Evolutionary conservation across 2,113 vertebrate species (phyloP).

Genomic region (Quiscalus mexicanus): DNA sequence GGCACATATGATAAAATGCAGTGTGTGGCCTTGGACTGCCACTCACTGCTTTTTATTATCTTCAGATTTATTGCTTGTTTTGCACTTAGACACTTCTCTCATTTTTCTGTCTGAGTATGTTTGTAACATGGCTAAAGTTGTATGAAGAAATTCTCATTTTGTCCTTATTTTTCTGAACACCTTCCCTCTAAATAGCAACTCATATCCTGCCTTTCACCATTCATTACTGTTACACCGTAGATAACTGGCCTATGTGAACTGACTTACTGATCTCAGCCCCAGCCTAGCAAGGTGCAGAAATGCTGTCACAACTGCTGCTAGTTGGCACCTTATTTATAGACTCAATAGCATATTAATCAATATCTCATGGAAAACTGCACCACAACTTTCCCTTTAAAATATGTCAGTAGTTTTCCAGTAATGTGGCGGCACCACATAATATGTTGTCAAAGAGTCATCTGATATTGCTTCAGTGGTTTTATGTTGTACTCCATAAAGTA

Average conservation of each 20-base stretch:
- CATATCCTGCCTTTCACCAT: conserved; percentile 59
- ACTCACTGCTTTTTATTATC: conserved; percentile 44
- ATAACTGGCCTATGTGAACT: conserved; percentile 49
- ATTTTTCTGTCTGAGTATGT: conserved; percentile 54
- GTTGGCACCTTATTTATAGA: conserved; percentile 60
- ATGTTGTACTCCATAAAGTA: not conserved
- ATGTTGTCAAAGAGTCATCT: not conserved
- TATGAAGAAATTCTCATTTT: conserved; percentile 51
- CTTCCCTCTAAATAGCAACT: conserved; percentile 45
- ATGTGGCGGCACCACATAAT: not conserved
- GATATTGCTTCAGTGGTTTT: conserved; percentile 35
- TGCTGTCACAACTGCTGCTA: conserved; percentile 40
- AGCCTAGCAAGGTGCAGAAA: conserved; percentile 44
- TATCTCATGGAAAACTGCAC: not conserved
- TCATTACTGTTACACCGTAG: conserved; percentile 50
- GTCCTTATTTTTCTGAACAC: conserved; percentile 29
- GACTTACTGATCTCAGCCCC: conserved; percentile 32
- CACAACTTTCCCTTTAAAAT: conserved; percentile 24
- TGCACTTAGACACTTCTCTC: conserved; percentile 40
- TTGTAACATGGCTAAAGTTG: conserved; percentile 21
- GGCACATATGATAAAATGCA: not conserved
- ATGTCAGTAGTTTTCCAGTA: conserved; percentile 9
- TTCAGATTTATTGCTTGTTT: conserved; percentile 59
- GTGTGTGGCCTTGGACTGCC: conserved; percentile 10
- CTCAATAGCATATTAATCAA: conserved; percentile 60